Evolutionary conservation across 2,797 vertebrate species (phyloP).

Genomic region (Brachyrhaphis roseni): DNA sequence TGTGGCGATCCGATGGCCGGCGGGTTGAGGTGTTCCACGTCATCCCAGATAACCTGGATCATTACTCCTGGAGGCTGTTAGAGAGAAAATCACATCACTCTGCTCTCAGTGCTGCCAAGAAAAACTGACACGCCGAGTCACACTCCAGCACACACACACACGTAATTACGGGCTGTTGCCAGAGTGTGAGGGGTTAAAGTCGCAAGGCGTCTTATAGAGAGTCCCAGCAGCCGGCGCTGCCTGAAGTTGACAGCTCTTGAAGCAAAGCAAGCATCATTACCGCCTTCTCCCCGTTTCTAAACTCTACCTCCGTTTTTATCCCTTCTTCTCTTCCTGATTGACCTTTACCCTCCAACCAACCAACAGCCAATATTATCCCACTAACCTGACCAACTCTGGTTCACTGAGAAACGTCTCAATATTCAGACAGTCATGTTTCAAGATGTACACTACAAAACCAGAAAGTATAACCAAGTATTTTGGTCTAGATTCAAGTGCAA

Average conservation of each 20-base stretch:
- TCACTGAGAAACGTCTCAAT: conserved; percentile 47
- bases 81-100: conserved; percentile 71
- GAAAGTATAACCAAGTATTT: too few relatives aligned
- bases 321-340: conserved; percentile 65
- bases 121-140: conserved; percentile 63
- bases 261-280: conserved; percentile 67
- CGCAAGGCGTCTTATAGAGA: conserved; percentile 18
- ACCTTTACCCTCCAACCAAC: conserved; percentile 65
- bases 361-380: conserved; percentile 54
- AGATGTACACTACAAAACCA: too few relatives aligned
- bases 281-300: conserved; percentile 19
- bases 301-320: conserved; percentile 29
- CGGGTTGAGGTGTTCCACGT: conserved; percentile 71
- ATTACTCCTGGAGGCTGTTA: conserved; percentile 74
- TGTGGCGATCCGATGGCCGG: conserved; percentile 51
- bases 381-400: conserved; percentile 11
- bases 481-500: too few relatives aligned
- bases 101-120: conserved; percentile 55
- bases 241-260: conserved; percentile 64
- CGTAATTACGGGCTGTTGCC: conserved; percentile 48
- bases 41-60: conserved; percentile 74
- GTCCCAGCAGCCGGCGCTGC: conserved; percentile 41
- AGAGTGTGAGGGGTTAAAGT: conserved; percentile 46
- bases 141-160: conserved; percentile 34
- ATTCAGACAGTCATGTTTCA: conserved; percentile 45